phyloP scores from a whole-genome alignment of 2,113 vertebrate species.

The Reinhardtius hippoglossoides region DNA sequence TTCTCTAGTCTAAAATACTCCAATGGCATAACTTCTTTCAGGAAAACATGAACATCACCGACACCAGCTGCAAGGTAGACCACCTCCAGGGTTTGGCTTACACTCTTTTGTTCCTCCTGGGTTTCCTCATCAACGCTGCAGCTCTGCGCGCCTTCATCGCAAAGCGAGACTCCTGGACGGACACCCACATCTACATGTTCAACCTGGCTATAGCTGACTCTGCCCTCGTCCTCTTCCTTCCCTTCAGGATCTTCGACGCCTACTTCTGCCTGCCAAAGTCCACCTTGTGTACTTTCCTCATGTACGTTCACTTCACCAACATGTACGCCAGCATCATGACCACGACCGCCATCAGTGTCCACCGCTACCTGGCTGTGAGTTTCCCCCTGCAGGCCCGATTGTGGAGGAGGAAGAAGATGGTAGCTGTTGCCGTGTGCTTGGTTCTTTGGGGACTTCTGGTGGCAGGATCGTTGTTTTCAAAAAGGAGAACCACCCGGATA shows the following conservation, averaged over 20 bases:
- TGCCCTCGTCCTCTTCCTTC: constrained; percentile 72
- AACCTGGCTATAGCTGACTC: constrained; percentile 74
- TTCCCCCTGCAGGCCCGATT: constrained; percentile 65
- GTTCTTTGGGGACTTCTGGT: constrained; percentile 60
- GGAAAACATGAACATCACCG: neutral
- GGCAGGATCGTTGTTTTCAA: neutral
- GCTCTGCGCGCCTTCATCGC: constrained; percentile 62
- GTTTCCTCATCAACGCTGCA: constrained; percentile 65
- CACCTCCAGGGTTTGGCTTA: constrained; percentile 55
- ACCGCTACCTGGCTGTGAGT: constrained; percentile 70
- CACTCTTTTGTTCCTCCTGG: constrained; percentile 59
- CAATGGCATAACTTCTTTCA: too few species aligned
- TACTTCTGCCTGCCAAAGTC: constrained; percentile 33
- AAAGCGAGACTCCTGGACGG: constrained; percentile 63
- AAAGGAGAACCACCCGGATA: rapidly evolving
- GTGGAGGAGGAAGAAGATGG: constrained; percentile 54
- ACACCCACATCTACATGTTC: constrained; percentile 79
- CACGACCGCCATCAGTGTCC: constrained; percentile 71
- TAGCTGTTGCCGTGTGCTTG: constrained; percentile 58
- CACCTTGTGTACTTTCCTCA: constrained; percentile 55
- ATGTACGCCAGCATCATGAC: constrained; percentile 81
- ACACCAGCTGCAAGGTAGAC: rapidly evolving
- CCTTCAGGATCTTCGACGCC: constrained; percentile 68
- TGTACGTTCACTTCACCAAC: constrained; percentile 73
- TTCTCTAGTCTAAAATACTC: too few species aligned